These are phyloP conservation scores for Stratiolaelaps scimitus DNA, from an alignment of 1,140 invertebrate species.

Conservation along the genomic window DNA sequence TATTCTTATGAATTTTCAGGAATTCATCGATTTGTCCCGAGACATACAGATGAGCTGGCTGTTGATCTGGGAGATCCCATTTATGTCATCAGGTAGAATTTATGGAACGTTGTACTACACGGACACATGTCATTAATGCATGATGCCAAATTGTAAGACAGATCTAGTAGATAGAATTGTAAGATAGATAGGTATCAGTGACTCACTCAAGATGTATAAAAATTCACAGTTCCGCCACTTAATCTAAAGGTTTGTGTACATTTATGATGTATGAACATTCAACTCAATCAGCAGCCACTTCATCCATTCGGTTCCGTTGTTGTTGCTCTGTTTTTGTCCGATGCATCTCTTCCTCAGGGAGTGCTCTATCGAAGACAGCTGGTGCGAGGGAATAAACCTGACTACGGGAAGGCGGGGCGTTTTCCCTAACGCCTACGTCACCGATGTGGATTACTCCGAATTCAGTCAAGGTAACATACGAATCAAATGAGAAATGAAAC, in stretches of 20 bases:
- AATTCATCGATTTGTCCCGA: slow-evolving; percentile 82
- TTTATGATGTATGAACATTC: neutral
- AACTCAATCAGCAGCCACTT: too few species aligned
- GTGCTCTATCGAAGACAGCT: slow-evolving; percentile 26
- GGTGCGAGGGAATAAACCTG: slow-evolving; percentile 67
- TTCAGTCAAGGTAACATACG: slow-evolving; percentile 63
- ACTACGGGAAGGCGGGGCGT: slow-evolving; percentile 81
- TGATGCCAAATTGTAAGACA: too few species aligned
- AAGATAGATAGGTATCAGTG: slow-evolving; percentile 9
- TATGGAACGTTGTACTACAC: slow-evolving; percentile 83
- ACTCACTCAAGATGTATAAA: neutral
- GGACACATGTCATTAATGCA: neutral
- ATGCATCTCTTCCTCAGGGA: slow-evolving; percentile 14
- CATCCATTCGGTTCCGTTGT: too few species aligned
- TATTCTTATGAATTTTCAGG: slow-evolving; percentile 42
- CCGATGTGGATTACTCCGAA: slow-evolving; percentile 86
- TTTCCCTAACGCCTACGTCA: slow-evolving; percentile 89
- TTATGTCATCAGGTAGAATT: slow-evolving; percentile 87
- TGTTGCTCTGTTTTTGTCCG: too few species aligned
- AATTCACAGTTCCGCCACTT: neutral
- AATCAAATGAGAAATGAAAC: too few species aligned
- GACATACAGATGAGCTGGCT: slow-evolving; percentile 87
- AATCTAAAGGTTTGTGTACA: slow-evolving; percentile 40
- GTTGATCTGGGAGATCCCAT: slow-evolving; percentile 93
- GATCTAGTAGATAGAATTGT: slow-evolving; percentile 1